Evolutionary conservation across 2,113 vertebrate species (phyloP), one percentile per base, ranked within the genome.

Genomic region (Bufo gargarizans): DNA sequence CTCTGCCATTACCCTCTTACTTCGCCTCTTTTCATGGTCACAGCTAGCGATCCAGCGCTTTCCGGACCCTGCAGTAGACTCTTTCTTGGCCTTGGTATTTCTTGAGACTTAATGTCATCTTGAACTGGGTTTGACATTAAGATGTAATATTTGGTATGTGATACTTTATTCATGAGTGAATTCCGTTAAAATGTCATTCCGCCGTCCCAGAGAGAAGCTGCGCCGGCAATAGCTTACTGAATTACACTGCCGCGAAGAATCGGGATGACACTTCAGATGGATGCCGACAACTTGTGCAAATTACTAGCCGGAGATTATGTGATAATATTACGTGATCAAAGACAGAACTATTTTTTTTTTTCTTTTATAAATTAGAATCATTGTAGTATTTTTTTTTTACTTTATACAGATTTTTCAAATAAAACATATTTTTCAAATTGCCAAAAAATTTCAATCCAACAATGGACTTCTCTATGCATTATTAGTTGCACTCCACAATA

Each of bases 131-230:
- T 71, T 84, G 82, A 84, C 82, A 84, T 84, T 84, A 84, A 84
- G 82, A 69, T 84, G 82, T 84, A 84, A 84, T 84, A 84, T 84
- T 84, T 84, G 82, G 63, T 49, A 71, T 84, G 82, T 71, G 82
- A 84, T 84, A 84, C 63, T 84, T 71, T 84, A 84, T 84, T 84
- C 82, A 84, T 84, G 81, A 67, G 81, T 69, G 82, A 84, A 65
- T 84, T 84, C 82, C 50, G 82, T 71, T 69, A 84, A 71, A 84
- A 84, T 84, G 82, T 84, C 82, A 83, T 67, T 53, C 81, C 63
- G 19, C 82, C 71, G 63, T 84, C 82, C 53, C 6, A 49, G 82
- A 69, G 63, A 84, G 53, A 84, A 53, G 82, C 71, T 33, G 47
- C 59, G 33, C 82, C 16, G 78, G 78, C 55, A 16, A 17, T 14